Percentiles rank a stretch among this genome's conserved stretches.
phyloP scores from a whole-genome alignment of 64 coral and sea anemone genomes.

The Montipora cactus region DNA sequence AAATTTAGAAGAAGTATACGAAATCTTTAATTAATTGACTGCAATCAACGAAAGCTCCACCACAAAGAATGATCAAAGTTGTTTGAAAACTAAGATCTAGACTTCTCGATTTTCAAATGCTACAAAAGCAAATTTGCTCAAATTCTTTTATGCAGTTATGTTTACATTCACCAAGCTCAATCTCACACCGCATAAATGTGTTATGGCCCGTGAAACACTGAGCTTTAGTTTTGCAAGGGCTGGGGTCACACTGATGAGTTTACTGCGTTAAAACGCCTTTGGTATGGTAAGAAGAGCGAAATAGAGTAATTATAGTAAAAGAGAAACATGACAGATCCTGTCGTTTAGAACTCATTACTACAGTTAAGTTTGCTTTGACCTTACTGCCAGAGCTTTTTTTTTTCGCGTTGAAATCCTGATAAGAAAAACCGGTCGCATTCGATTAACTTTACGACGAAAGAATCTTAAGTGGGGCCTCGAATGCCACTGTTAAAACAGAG shows the following conservation, averaged over 20 bases:
- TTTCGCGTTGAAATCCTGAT: no score
- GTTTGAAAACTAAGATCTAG: background rate
- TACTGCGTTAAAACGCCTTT: no score
- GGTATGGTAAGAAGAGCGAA: no score
- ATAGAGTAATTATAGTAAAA: no score
- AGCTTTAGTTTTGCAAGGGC: background rate
- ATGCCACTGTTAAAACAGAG: no score
- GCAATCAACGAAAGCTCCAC: background rate
- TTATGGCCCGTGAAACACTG: background rate
- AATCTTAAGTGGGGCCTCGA: no score
- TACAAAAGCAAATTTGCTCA: slow-evolving; percentile 40
- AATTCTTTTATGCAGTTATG: background rate
- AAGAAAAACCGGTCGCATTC: no score
- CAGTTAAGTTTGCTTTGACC: no score
- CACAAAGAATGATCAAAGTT: background rate
- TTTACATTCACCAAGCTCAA: background rate
- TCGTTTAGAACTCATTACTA: no score
- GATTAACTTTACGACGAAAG: no score
- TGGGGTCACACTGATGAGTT: background rate
- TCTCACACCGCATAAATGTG: background rate
- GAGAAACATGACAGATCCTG: no score
- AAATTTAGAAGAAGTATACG: background rate
- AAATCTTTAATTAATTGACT: background rate
- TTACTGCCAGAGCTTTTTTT: no score
- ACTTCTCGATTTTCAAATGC: background rate